phyloP scores from a whole-genome alignment of 2,888 invertebrate species.

The Erebia epiphron region DNA sequence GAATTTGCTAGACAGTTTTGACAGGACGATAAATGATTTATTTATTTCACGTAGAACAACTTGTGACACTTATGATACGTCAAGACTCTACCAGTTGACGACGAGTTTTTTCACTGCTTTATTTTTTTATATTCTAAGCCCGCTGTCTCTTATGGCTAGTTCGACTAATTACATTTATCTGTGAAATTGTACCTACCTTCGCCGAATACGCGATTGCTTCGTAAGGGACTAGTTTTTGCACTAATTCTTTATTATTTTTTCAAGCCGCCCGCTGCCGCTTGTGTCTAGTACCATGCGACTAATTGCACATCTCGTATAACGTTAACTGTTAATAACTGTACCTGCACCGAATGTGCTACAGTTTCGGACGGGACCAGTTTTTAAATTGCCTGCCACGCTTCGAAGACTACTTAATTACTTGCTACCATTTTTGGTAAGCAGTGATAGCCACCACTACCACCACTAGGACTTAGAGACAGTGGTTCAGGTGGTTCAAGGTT shows the following conservation, averaged over 20 bases:
- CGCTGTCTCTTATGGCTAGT: constrained; percentile 41
- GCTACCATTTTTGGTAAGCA: background rate
- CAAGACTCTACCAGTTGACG: too few species aligned
- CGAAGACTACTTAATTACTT: background rate
- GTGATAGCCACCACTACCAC: too few species aligned
- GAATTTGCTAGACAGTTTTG: constrained; percentile 66
- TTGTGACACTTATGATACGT: too few species aligned
- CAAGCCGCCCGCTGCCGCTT: constrained; percentile 35
- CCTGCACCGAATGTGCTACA: constrained; percentile 56
- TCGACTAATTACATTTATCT: constrained; percentile 60
- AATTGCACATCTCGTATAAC: constrained; percentile 69
- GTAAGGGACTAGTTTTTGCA: too few species aligned
- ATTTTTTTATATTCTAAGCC: too few species aligned
- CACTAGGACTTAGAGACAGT: too few species aligned
- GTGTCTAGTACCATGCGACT: constrained; percentile 45
- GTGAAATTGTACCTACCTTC: too few species aligned
- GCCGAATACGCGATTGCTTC: constrained; percentile 62
- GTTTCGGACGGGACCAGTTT: constrained; percentile 64
- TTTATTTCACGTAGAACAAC: too few species aligned
- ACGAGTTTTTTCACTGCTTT: too few species aligned
- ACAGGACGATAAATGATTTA: too few species aligned
- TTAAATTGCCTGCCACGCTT: constrained; percentile 42
- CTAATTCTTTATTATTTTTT: too few species aligned
- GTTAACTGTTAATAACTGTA: constrained; percentile 74
- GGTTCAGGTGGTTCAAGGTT: too few species aligned